Evolutionary conservation across 2,888 invertebrate genomes (phyloP).

Genomic region (Dryadula phaetusa): DNA sequence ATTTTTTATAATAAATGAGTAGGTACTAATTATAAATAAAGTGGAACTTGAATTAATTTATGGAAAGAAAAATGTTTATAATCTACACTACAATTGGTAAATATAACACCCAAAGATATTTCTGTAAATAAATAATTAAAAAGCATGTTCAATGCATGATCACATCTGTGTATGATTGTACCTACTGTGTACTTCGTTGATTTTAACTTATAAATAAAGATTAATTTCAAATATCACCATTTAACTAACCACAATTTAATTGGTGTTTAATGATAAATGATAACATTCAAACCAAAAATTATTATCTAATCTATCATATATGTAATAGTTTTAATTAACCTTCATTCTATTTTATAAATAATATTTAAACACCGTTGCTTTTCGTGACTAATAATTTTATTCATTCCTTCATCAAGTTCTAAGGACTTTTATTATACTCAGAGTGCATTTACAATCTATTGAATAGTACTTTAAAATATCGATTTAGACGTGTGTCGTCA

Average conservation of each 20-base stretch:
- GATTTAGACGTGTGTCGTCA: no score
- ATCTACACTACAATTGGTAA: background rate
- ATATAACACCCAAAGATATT: background rate
- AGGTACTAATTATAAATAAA: background rate
- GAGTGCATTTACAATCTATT: background rate
- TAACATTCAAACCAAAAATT: no score
- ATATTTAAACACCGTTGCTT: no score
- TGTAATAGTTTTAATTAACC: no score
- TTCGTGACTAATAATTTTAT: no score
- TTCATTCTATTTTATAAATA: no score
- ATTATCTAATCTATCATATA: no score
- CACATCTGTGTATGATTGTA: background rate
- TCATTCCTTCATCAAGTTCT: no score
- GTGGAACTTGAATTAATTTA: background rate
- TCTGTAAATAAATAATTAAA: background rate
- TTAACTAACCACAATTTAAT: background rate
- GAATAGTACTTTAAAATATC: background rate
- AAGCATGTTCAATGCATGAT: background rate
- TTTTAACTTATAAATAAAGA: background rate
- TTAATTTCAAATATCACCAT: background rate
- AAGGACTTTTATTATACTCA: background rate
- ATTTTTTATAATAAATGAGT: constrained; percentile 3
- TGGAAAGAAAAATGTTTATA: background rate
- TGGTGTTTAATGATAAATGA: no score
- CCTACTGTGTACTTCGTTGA: background rate